A percentile compares a stretch with the other conserved stretches of the same genome.
phyloP scores from a whole-genome alignment of 2,888 invertebrate genomes.

The Meteorus colon region DNA sequence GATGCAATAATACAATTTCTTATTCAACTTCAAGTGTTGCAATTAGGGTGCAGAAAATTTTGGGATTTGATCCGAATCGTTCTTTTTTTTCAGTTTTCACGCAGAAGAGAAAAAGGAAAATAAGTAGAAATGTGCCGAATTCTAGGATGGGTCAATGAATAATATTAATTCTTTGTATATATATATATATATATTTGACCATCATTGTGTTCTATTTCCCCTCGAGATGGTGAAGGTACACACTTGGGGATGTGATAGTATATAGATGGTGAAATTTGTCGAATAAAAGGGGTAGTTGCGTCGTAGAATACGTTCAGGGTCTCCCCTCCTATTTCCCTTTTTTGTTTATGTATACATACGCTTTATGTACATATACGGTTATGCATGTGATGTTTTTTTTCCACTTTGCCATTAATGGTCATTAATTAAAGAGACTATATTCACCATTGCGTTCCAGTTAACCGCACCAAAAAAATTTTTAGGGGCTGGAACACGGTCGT shows the following conservation, averaged over 20 bases:
- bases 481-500: background rate
- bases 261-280: conserved; percentile 4
- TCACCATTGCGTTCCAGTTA: background rate
- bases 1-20: too few relatives aligned
- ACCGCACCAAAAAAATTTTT: conserved; percentile 1
- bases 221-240: conserved; percentile 17
- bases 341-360: background rate
- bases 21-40: too few relatives aligned
- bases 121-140: background rate
- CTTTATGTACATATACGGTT: background rate
- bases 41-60: too few relatives aligned
- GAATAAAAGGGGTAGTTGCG: conserved; percentile 13
- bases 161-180: background rate
- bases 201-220: background rate
- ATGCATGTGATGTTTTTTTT: background rate
- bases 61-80: too few relatives aligned
- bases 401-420: conserved; percentile 10
- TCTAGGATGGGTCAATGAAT: background rate
- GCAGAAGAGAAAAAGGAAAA: too few relatives aligned
- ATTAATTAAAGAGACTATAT: conserved; percentile 16
- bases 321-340: conserved; percentile 3
- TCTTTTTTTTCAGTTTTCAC: too few relatives aligned
- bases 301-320: conserved; percentile 4
- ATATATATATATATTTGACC: background rate
- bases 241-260: background rate